Percentiles rank a stretch among this genome's conserved stretches.
These are phyloP conservation scores for Dermolepida albohirtum DNA, from an alignment of 2,888 invertebrate species.

Conservation along the genomic window DNA sequence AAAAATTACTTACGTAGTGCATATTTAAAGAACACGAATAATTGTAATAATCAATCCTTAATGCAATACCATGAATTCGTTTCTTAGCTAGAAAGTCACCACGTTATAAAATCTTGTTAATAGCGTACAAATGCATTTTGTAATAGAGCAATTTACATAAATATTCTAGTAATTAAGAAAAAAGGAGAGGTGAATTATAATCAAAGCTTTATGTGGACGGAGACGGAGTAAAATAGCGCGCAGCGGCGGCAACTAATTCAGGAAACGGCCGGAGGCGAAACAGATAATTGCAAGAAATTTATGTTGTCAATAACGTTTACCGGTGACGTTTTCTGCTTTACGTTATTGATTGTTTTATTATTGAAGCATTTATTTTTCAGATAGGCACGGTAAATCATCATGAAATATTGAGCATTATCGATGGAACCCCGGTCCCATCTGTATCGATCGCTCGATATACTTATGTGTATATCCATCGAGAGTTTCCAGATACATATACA, in stretches of 20 bases:
- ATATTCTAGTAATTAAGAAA: conserved; percentile 15
- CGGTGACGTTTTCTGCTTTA: conserved; percentile 37
- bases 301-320: conserved; percentile 46
- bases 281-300: conserved; percentile 46
- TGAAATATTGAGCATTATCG: conserved; percentile 40
- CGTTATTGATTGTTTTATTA: conserved; percentile 48
- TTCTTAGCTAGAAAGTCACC: no score
- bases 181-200: conserved; percentile 12
- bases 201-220: background rate
- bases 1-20: no score
- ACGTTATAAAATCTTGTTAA: no score
- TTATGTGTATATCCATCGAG: no score
- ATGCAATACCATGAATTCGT: no score
- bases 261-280: conserved; percentile 36
- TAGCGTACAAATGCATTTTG: no score
- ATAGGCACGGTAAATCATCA: conserved; percentile 46
- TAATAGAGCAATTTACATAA: conserved; percentile 6
- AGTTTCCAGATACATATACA: background rate
- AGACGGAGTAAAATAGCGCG: no score
- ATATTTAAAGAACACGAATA: no score
- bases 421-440: conserved; percentile 12
- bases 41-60: no score
- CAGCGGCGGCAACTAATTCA: conserved; percentile 26
- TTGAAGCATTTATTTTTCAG: conserved; percentile 43
- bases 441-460: background rate